These are phyloP conservation scores for Podarcis lilfordi DNA, from an alignment of 2,797 vertebrate genomes.

Conservation along the genomic window DNA sequence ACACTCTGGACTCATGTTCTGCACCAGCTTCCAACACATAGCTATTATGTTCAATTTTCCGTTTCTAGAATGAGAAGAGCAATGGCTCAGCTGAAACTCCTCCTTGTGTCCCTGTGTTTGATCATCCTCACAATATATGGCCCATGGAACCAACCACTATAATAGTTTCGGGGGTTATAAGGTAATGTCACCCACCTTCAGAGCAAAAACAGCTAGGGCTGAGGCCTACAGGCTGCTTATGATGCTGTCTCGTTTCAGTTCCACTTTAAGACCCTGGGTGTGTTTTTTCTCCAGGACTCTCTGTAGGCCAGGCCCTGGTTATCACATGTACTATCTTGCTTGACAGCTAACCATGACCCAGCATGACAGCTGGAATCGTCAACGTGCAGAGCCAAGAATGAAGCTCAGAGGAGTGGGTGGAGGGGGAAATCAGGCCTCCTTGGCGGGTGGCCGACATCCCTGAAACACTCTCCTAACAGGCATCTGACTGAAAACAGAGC, in stretches of 20 bases:
- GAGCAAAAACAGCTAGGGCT: neutral
- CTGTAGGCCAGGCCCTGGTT: conserved; percentile 56
- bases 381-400: conserved; percentile 66
- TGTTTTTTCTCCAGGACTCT: conserved; percentile 30
- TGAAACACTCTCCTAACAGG: conserved; percentile 64
- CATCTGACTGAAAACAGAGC: conserved; percentile 65
- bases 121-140: neutral
- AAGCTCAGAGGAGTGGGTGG: conserved; percentile 68
- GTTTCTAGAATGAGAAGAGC: neutral
- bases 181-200: neutral
- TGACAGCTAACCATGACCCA: conserved; percentile 74
- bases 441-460: conserved; percentile 64
- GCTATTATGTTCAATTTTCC: neutral
- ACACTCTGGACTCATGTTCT: neutral
- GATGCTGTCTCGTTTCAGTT: conserved; percentile 25
- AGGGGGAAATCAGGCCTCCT: conserved; percentile 71
- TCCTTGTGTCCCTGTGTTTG: neutral
- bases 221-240: neutral
- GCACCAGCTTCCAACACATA: neutral
- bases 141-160: neutral
- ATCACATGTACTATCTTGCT: conserved; percentile 58
- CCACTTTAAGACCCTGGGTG: conserved; percentile 31
- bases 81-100: neutral
- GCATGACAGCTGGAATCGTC: conserved; percentile 73
- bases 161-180: neutral